Evolutionary conservation across 2,113 vertebrate species (phyloP), one percentile per base, ranked within the genome.

Genomic region (Trochalopteron elliotii): DNA sequence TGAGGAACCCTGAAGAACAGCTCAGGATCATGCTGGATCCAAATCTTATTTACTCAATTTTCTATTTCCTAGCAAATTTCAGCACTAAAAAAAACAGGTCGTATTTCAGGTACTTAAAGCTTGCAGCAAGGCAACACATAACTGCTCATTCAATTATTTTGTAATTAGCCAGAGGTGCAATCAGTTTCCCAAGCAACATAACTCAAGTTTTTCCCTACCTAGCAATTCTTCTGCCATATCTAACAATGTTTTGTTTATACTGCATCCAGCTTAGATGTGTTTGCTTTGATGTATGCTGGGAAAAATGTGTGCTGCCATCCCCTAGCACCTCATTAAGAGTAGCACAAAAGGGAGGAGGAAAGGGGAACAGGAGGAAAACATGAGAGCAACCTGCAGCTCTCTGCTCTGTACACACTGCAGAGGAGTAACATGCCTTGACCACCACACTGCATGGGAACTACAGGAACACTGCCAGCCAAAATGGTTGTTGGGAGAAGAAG

Each of bases 281-380:
- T 53, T 83, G 57, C 23, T 65, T 35, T 76, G 75, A 85, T 37
- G 53, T 31, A 45, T 2, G 72, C 31, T 70, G 79, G 82, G 57
- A 89, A 93, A 93, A 91, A 90, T 85, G 35, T 75, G 19, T 50
- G 52, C 47, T 87, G 39, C 37, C 49, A 77, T 57, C 35, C 45
- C 50, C 39, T 27, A 69, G 45, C 31, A 80, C 14, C 42, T 93
- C 52, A 57, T 70, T 63, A 71, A 71, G 30, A 50, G 16, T 14
- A 72, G 28, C 40, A 82, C 2, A 9, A 27, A 75, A 82, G 9
- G 9, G 22, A 92, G 24, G 11, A 86, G 42, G 47, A 72, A 35
- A 20, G 15, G 6, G 10, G 13, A 90, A 64, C 24, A 47, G 30
- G 19, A 71, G 22, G 7, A 67, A 60, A 64, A 24, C 5, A 37